Evolutionary conservation across 1,140 invertebrate species (phyloP).

Genomic region (Cyclargus thomasi): DNA sequence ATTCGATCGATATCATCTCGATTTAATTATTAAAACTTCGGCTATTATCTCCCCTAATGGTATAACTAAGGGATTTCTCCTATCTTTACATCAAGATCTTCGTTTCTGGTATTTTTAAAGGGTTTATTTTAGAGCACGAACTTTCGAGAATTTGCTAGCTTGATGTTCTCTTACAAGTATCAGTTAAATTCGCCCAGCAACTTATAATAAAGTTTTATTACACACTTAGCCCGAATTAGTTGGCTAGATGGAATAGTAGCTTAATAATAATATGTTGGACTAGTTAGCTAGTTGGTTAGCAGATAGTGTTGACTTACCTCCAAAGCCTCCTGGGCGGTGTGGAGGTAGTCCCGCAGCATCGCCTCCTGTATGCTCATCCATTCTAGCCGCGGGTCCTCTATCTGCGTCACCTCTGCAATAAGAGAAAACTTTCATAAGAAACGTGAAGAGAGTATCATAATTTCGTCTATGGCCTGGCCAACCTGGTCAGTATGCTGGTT

Average conservation of each 20-base stretch:
- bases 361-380: constrained; percentile 96
- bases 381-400: constrained; percentile 96
- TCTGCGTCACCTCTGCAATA: constrained; percentile 91
- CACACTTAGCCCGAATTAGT: too few species aligned
- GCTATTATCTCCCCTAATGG: constrained; percentile 8
- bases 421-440: constrained; percentile 31
- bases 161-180: too few species aligned
- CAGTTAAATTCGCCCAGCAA: too few species aligned
- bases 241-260: too few species aligned
- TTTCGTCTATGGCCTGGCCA: too few species aligned
- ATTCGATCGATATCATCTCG: constrained; percentile 47
- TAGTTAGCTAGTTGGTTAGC: too few species aligned
- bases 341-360: constrained; percentile 96
- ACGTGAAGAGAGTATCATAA: too few species aligned
- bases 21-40: constrained; percentile 37
- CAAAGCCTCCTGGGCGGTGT: constrained; percentile 94
- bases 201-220: too few species aligned
- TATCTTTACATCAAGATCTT: not conserved
- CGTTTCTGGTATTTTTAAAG: not conserved
- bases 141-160: not conserved
- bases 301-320: constrained; percentile 79
- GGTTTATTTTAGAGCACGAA: not conserved
- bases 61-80: constrained; percentile 13
- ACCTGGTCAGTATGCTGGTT: too few species aligned
- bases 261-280: too few species aligned